Evolutionary conservation across 2,797 vertebrate species (phyloP).

Genomic region (Bradypodion ventrale): DNA sequence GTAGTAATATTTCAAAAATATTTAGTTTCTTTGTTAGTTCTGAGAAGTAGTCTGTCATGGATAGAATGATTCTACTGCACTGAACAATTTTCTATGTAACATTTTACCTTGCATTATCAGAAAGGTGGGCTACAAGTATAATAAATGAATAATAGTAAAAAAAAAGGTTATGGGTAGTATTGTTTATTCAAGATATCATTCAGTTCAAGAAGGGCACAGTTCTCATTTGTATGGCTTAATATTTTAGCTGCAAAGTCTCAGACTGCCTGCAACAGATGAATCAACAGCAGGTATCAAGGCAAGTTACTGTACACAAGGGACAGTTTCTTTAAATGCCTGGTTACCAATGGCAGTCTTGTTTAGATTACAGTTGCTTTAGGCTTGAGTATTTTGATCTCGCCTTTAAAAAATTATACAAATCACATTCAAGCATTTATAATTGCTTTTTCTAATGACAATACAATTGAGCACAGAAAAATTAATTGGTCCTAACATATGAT

Average conservation of each 20-base stretch:
- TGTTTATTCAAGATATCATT: neutral
- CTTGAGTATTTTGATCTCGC: neutral
- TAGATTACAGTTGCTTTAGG: neutral
- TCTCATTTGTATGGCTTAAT: neutral
- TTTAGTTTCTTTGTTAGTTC: neutral
- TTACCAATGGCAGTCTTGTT: neutral
- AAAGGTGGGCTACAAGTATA: neutral
- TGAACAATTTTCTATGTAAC: conserved; percentile 3
- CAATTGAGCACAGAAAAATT: neutral
- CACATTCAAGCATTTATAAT: neutral
- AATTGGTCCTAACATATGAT: neutral
- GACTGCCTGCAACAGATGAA: neutral
- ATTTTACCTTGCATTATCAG: neutral
- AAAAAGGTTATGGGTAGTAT: neutral
- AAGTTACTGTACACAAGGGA: neutral
- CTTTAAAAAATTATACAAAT: neutral
- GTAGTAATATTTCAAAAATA: conserved; percentile 23
- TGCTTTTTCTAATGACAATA: neutral
- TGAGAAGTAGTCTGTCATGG: neutral
- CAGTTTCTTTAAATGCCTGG: neutral
- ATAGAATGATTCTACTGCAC: neutral
- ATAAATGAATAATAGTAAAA: neutral
- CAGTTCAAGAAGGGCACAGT: neutral
- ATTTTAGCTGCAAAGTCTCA: neutral
- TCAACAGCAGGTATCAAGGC: neutral